Evolutionary conservation across 2,888 invertebrate genomes (phyloP).

Genomic region (Megastigmus dorsalis): DNA sequence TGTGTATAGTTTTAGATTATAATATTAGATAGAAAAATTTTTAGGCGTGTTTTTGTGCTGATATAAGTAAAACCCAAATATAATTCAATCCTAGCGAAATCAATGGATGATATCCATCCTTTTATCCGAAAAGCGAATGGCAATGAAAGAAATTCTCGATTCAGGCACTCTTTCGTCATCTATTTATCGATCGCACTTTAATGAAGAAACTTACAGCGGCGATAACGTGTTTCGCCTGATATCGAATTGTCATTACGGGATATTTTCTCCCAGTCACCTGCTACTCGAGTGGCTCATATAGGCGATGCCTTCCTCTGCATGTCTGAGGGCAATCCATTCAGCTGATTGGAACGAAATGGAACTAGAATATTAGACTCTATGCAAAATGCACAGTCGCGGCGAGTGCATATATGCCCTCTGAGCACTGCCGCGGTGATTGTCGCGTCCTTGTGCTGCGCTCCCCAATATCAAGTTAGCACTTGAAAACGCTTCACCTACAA

Average conservation of each 20-base stretch:
- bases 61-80: background rate
- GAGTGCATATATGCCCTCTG: no score
- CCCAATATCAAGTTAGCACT: constrained; percentile 16
- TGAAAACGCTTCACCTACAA: background rate
- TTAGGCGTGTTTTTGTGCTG: no score
- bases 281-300: background rate
- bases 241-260: constrained; percentile 40
- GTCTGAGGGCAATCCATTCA: constrained; percentile 47
- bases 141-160: no score
- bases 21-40: no score
- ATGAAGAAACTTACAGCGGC: constrained; percentile 13
- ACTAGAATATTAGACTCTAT: constrained; percentile 39
- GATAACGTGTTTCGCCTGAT: constrained; percentile 26
- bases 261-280: constrained; percentile 31
- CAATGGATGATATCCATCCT: no score
- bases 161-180: no score
- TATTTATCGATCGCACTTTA: background rate
- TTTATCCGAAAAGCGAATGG: no score
- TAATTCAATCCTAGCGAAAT: background rate
- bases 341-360: constrained; percentile 50
- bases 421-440: background rate
- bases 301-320: constrained; percentile 11
- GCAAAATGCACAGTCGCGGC: background rate
- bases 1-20: no score
- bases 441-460: constrained; percentile 7